Evolutionary conservation across 1,140 invertebrate genomes (phyloP).

Genomic region (Drosophila micromelanica): DNA sequence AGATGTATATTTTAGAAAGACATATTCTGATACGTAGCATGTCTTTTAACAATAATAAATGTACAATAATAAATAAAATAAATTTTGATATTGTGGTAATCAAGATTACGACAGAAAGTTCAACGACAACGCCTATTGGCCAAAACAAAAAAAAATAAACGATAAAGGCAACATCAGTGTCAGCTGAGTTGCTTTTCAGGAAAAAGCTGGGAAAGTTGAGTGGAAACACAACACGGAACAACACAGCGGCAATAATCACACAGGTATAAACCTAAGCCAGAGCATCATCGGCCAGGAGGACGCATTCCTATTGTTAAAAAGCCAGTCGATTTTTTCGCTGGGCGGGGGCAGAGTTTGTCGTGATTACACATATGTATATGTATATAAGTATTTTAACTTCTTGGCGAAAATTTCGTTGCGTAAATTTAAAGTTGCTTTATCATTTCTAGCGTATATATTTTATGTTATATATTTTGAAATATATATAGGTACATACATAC

Average conservation of each 20-base stretch:
- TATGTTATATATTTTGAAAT: neutral
- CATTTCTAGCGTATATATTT: slow-evolving; percentile 42
- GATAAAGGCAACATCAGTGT: neutral
- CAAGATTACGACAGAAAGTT: slow-evolving; percentile 44
- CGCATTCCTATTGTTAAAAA: slow-evolving; percentile 55
- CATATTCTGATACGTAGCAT: too few relatives aligned
- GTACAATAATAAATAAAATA: too few relatives aligned
- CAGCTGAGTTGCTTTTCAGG: slow-evolving; percentile 36
- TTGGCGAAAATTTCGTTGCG: slow-evolving; percentile 77
- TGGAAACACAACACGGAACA: slow-evolving; percentile 42
- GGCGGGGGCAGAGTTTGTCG: too few relatives aligned
- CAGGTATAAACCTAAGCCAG: slow-evolving; percentile 35
- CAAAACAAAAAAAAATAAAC: too few relatives aligned
- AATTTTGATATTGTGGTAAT: too few relatives aligned
- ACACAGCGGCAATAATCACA: slow-evolving; percentile 49
- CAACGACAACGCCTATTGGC: slow-evolving; percentile 4
- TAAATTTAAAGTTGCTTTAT: slow-evolving; percentile 80
- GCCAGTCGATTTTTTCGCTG: slow-evolving; percentile 53
- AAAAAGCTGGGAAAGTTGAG: slow-evolving; percentile 62
- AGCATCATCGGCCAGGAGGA: slow-evolving; percentile 43
- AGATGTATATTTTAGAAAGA: too few relatives aligned
- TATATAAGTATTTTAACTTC: slow-evolving; percentile 61
- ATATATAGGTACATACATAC: slow-evolving; percentile 1
- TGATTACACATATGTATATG: slow-evolving; percentile 14
- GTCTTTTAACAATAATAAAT: too few relatives aligned